Evolutionary conservation across 2,797 vertebrate species (phyloP).

Genomic region (Choloepus didactylus): DNA sequence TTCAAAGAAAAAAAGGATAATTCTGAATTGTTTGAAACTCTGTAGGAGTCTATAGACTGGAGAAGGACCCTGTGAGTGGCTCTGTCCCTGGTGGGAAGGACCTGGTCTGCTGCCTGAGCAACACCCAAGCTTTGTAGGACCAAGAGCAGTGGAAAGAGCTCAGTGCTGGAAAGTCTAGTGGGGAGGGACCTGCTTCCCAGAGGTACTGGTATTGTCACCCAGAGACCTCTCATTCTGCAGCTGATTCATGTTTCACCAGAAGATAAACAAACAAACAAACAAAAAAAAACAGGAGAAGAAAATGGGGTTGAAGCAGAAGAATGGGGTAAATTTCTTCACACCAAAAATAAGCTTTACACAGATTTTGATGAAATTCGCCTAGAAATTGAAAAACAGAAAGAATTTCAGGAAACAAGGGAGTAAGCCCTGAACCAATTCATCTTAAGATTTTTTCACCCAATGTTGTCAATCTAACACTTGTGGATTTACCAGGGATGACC

Average conservation of each 20-base stretch:
- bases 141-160: slow-evolving; percentile 99
- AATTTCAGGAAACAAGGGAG: slow-evolving; percentile 98
- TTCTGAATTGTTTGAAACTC: no score
- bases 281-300: slow-evolving; percentile 94
- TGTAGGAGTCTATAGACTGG: no score
- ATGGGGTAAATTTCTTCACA: slow-evolving; percentile 99
- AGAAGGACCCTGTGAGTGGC: no score
- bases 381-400: slow-evolving; percentile 98
- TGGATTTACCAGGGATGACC: slow-evolving; percentile 99
- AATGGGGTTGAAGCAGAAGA: slow-evolving; percentile 97
- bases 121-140: no score
- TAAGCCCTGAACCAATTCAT: slow-evolving; percentile 98
- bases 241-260: slow-evolving; percentile 96
- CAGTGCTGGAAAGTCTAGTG: slow-evolving; percentile 97
- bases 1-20: no score
- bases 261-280: slow-evolving; percentile 94
- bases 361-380: slow-evolving; percentile 99
- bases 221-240: slow-evolving; percentile 97
- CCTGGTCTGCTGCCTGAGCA: no score
- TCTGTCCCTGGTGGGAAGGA: no score
- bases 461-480: slow-evolving; percentile 98
- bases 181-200: slow-evolving; percentile 96
- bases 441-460: slow-evolving; percentile 98
- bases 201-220: slow-evolving; percentile 97
- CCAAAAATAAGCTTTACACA: slow-evolving; percentile 98